Conservation (phyloP, 2,888 invertebrate genomes). For the Drosophila leonis region DNA sequence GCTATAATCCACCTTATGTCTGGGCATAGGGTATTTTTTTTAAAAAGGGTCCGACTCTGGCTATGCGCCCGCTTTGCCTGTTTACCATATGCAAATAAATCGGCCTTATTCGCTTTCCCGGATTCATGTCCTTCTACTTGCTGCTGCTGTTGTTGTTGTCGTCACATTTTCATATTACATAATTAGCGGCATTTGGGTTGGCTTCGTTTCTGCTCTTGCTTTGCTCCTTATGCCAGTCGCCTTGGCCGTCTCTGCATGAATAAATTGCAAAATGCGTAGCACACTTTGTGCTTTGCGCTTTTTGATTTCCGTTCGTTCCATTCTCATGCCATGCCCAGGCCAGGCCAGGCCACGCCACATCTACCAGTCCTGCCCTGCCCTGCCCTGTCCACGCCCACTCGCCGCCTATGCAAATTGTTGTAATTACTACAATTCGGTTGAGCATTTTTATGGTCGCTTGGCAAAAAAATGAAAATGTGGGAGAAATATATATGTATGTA, state of each 20-base stretch:
- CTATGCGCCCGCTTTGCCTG: conserved; percentile 36
- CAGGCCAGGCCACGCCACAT: background rate
- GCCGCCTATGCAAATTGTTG: conserved; percentile 78
- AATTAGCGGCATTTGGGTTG: conserved; percentile 72
- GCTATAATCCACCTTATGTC: background rate
- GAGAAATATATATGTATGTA: conserved; percentile 14
- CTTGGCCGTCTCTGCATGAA: conserved; percentile 60
- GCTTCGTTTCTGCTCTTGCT: conserved; percentile 13
- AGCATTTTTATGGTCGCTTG: conserved; percentile 77
- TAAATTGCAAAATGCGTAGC: conserved; percentile 80
- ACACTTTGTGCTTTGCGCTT: conserved; percentile 78
- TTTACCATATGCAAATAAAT: conserved; percentile 78
- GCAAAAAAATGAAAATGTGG: conserved; percentile 36
- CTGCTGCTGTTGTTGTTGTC: conserved; percentile 40
- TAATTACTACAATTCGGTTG: conserved; percentile 82
- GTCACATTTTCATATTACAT: conserved; percentile 80
- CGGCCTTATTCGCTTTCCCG: conserved; percentile 36
- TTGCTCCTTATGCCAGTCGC: conserved; percentile 4
- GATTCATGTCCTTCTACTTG: conserved; percentile 45
- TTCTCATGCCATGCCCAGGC: background rate
- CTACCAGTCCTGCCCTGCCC: background rate
- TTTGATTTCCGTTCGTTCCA: conserved; percentile 70
- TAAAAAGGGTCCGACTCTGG: conserved; percentile 53
- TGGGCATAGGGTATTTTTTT: conserved; percentile 20
- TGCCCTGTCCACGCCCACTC: background rate